A percentile compares a stretch with the other conserved stretches of the same genome.
Evolutionary conservation across 2,113 vertebrate genomes (phyloP).

Genomic region (Antidorcas marsupialis): DNA sequence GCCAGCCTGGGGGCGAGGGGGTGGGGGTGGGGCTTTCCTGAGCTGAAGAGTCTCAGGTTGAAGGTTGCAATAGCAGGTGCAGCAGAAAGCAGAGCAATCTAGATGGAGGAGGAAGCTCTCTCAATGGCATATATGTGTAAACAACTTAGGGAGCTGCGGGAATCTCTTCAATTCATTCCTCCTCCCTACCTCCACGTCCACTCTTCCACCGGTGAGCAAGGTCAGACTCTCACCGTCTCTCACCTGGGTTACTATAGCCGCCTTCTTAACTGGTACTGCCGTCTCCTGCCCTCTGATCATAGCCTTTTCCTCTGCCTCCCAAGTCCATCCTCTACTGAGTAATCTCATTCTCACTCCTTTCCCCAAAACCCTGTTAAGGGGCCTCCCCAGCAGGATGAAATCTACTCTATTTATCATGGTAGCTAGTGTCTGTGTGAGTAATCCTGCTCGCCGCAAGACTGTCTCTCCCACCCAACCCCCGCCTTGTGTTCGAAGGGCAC

Average conservation of each 20-base stretch:
- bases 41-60: neutral
- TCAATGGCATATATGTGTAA: rapidly evolving
- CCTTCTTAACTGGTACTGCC: neutral
- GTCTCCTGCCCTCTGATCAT: neutral
- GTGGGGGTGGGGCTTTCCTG: neutral
- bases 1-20: neutral
- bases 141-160: neutral
- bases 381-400: neutral
- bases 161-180: neutral
- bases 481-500: neutral
- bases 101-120: neutral
- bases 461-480: neutral
- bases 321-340: neutral
- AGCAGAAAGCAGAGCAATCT: neutral
- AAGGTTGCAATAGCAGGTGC: neutral
- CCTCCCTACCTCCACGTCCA: too few species aligned
- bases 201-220: too few species aligned
- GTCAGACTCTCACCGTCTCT: neutral
- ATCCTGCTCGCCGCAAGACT: neutral
- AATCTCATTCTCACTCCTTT: neutral
- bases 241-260: neutral
- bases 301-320: neutral
- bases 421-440: neutral
- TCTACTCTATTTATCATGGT: neutral
- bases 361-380: neutral